Percentiles rank a stretch among this genome's conserved stretches.
These are phyloP conservation scores for Cynocephalus volans DNA, from an alignment of 2,113 vertebrate genomes.

Conservation along the genomic window DNA sequence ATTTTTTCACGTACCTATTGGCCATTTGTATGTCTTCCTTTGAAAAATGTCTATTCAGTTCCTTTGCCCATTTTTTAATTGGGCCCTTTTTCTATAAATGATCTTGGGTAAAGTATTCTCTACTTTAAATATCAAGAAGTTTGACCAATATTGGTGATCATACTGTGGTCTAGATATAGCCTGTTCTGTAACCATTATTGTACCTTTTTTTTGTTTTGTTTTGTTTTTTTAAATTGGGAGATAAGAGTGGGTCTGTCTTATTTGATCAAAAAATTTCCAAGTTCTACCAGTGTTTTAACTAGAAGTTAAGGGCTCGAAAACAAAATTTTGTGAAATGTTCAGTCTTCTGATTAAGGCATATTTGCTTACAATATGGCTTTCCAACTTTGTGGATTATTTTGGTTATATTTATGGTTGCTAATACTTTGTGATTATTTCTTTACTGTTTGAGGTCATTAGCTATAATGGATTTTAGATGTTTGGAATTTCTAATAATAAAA, in stretches of 20 bases:
- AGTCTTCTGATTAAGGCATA: not conserved
- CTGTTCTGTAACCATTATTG: not conserved
- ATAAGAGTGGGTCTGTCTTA: not conserved
- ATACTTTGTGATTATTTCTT: constrained; percentile 44
- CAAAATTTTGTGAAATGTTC: constrained; percentile 13
- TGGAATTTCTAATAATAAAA: constrained; percentile 48
- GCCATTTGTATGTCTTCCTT: too few relatives aligned
- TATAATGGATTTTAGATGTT: constrained; percentile 26
- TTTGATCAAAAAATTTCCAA: not conserved
- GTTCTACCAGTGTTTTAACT: not conserved
- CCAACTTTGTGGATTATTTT: not conserved
- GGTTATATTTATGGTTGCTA: constrained; percentile 30
- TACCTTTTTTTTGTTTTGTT: not conserved
- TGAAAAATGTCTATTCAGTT: too few relatives aligned
- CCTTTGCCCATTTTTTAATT: too few relatives aligned
- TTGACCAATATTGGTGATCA: not conserved
- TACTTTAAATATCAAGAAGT: not conserved
- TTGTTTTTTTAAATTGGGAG: not conserved
- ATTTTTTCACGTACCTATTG: too few relatives aligned
- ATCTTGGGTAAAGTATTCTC: not conserved
- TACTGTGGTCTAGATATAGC: not conserved
- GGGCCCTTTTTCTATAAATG: not conserved
- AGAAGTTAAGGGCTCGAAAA: not conserved
- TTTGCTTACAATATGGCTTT: not conserved
- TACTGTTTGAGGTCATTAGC: constrained; percentile 9